phyloP scores from a whole-genome alignment of 2,888 invertebrate species.

The Ashinkailepas kermadecensis region DNA sequence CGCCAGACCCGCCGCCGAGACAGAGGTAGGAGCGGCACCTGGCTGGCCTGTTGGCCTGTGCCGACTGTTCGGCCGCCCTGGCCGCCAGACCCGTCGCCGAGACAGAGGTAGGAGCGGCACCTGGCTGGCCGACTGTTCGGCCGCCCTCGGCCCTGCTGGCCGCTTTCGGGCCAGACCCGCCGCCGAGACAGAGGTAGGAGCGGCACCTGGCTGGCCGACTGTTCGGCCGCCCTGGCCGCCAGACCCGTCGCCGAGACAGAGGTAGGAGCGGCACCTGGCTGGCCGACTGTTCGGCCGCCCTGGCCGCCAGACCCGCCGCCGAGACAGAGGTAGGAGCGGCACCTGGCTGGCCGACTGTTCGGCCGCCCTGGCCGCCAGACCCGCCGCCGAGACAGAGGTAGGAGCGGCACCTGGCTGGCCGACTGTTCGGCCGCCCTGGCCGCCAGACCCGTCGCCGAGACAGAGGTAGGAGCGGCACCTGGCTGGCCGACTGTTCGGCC shows the following conservation, averaged over 20 bases:
- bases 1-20: too few relatives aligned
- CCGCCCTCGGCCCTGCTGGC: too few relatives aligned
- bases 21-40: too few relatives aligned
- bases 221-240: slow-evolving; percentile 48
- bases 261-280: too few relatives aligned
- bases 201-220: slow-evolving; percentile 56
- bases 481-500: slow-evolving; percentile 58
- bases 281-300: slow-evolving; percentile 53
- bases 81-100: too few relatives aligned
- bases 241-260: slow-evolving; percentile 46
- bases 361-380: slow-evolving; percentile 46
- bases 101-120: too few relatives aligned
- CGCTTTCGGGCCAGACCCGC: slow-evolving; percentile 50
- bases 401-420: too few relatives aligned
- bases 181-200: slow-evolving; percentile 38
- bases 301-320: slow-evolving; percentile 48
- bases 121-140: too few relatives aligned
- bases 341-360: slow-evolving; percentile 58
- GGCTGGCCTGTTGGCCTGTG: too few relatives aligned
- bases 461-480: too few relatives aligned
- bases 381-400: slow-evolving; percentile 42
- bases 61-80: too few relatives aligned
- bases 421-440: slow-evolving; percentile 52
- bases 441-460: slow-evolving; percentile 47
- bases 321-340: not conserved